Conservation (phyloP, 2,797 vertebrate genomes). For the Miichthys miiuy region DNA sequence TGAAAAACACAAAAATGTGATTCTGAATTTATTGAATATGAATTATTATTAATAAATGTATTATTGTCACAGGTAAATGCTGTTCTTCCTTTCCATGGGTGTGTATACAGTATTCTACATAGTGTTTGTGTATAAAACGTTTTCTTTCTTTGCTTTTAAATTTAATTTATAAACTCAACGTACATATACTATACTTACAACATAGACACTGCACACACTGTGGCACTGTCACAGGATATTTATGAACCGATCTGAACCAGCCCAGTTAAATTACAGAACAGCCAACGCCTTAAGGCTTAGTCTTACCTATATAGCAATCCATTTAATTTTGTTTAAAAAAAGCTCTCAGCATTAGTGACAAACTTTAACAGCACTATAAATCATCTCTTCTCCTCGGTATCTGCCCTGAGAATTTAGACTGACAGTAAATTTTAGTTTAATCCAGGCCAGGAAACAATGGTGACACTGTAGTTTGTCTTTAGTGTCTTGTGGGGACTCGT, state of each 20-base stretch:
- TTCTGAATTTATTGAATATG: neutral
- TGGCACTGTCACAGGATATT: slow-evolving; percentile 7
- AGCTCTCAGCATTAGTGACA: slow-evolving; percentile 1
- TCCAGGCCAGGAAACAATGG: slow-evolving; percentile 32
- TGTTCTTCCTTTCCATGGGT: neutral
- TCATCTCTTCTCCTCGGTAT: slow-evolving; percentile 27
- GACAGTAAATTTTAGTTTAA: slow-evolving; percentile 51
- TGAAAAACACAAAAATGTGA: neutral
- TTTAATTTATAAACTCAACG: neutral
- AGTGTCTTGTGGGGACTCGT: slow-evolving; percentile 27
- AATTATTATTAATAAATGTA: no score
- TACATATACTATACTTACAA: neutral
- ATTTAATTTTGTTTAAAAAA: slow-evolving; percentile 42
- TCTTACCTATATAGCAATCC: neutral
- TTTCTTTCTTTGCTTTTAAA: neutral
- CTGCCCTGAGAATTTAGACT: slow-evolving; percentile 33
- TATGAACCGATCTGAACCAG: neutral
- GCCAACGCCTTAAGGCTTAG: neutral
- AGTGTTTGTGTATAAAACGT: neutral
- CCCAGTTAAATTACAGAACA: neutral
- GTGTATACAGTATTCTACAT: neutral
- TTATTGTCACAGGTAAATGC: neutral
- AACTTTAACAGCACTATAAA: slow-evolving; percentile 45
- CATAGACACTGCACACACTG: neutral
- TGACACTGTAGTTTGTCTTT: slow-evolving; percentile 59